Evolutionary conservation across 1,140 invertebrate species (phyloP).

Genomic region (Ganaspis sp.): DNA sequence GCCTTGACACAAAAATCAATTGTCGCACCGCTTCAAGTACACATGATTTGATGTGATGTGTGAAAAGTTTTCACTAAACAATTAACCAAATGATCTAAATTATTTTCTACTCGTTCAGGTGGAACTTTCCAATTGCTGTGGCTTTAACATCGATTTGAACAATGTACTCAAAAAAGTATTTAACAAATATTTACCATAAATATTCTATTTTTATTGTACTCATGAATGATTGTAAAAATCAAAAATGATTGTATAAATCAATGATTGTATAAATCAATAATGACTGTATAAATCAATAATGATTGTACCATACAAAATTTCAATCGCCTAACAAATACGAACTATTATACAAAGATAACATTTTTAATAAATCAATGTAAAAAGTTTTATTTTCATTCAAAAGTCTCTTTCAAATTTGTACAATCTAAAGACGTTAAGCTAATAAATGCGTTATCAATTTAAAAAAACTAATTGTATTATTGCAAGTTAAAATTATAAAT

Average conservation of each 20-base stretch:
- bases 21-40: conserved; percentile 15
- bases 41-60: conserved; percentile 13
- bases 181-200: conserved; percentile 6
- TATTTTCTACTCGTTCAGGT: not conserved
- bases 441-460: conserved; percentile 5
- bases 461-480: not conserved
- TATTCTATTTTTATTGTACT: conserved; percentile 25
- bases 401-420: not conserved
- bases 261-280: not conserved
- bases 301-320: not conserved
- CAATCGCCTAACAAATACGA: not conserved
- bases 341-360: not conserved
- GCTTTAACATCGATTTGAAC: not conserved
- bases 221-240: too few relatives aligned
- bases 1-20: not conserved
- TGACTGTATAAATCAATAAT: not conserved
- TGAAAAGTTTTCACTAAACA: not conserved
- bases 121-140: not conserved
- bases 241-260: too few relatives aligned
- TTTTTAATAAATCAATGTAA: conserved; percentile 27
- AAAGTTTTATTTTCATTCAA: conserved; percentile 36
- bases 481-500: not conserved
- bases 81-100: conserved; percentile 7
- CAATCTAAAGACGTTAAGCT: not conserved
- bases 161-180: not conserved